Conservation (phyloP, 1,140 invertebrate species). For the Bombus pascuorum region DNA sequence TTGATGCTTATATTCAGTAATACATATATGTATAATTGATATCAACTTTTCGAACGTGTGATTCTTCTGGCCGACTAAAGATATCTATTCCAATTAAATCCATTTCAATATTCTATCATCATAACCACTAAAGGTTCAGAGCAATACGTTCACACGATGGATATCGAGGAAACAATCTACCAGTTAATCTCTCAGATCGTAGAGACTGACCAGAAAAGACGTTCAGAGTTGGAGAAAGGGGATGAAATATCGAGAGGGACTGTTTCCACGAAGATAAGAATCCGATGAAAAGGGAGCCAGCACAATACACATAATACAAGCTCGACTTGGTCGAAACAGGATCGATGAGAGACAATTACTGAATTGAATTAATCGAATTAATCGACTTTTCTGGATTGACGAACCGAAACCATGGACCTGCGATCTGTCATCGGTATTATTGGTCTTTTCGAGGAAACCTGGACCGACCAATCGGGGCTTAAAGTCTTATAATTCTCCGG, state of each 20-base stretch:
- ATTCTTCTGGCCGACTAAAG: too few species aligned
- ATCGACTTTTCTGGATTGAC: constrained; percentile 57
- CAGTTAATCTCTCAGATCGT: neutral
- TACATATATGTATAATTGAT: too few species aligned
- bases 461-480: constrained; percentile 37
- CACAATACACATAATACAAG: constrained; percentile 4
- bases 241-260: neutral
- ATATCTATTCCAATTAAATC: neutral
- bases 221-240: neutral
- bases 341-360: constrained; percentile 68
- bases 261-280: constrained; percentile 34
- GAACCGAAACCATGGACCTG: constrained; percentile 36
- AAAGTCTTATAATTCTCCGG: constrained; percentile 39
- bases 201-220: neutral
- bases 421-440: constrained; percentile 55
- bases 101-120: neutral
- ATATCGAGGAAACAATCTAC: neutral
- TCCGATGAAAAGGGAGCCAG: neutral
- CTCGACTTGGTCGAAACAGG: constrained; percentile 11
- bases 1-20: too few species aligned
- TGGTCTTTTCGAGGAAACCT: constrained; percentile 58
- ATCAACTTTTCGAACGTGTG: too few species aligned
- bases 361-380: constrained; percentile 71
- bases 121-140: neutral
- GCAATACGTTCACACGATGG: neutral